Percentiles rank a stretch among this genome's conserved stretches.
phyloP scores from a whole-genome alignment of 2,113 vertebrate genomes.

The Theristicus caerulescens region DNA sequence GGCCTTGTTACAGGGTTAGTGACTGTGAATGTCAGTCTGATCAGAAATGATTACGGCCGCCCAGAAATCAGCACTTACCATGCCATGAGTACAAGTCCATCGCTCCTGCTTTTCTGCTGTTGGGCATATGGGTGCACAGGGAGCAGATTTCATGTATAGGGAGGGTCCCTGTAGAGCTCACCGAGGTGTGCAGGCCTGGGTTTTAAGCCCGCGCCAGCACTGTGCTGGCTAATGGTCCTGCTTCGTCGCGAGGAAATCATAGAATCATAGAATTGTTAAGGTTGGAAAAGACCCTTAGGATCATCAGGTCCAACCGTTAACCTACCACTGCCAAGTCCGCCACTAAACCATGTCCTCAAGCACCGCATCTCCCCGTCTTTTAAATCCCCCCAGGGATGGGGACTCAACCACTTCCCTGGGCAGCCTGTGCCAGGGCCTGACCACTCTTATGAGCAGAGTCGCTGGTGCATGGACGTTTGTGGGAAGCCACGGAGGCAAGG shows the following conservation, averaged over 20 bases:
- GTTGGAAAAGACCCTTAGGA: no score
- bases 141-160: accelerated
- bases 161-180: neutral
- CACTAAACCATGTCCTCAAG: no score
- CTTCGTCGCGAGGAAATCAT: accelerated
- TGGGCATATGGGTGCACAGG: accelerated
- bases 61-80: neutral
- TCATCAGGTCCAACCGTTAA: no score
- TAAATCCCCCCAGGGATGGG: no score
- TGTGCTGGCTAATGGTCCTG: neutral
- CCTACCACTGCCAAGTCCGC: no score
- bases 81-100: accelerated
- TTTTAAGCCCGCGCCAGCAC: neutral
- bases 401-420: no score
- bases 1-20: neutral
- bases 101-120: neutral
- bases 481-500: neutral
- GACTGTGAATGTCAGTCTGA: slow-evolving; percentile 14
- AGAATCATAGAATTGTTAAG: no score
- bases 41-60: neutral
- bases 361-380: no score
- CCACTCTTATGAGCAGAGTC: neutral
- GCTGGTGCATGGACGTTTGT: accelerated
- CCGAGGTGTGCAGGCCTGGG: no score
- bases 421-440: no score